These are phyloP conservation scores for Auanema sp. DNA, from an alignment of 2,888 invertebrate species.

Conservation along the genomic window DNA sequence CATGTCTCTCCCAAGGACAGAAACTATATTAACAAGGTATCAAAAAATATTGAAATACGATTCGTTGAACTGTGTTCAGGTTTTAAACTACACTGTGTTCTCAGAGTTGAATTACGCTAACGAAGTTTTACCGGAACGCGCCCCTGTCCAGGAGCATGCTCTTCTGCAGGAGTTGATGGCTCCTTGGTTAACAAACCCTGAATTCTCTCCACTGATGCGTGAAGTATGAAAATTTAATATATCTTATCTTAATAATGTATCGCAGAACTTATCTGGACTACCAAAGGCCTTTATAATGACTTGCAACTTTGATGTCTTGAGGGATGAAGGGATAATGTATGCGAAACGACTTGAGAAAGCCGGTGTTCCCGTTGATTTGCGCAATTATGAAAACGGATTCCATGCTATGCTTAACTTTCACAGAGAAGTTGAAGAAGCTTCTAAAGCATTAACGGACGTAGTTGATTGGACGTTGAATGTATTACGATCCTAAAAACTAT, in stretches of 20 bases:
- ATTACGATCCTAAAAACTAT: neutral
- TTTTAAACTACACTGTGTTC: neutral
- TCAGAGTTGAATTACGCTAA: slow-evolving; percentile 22
- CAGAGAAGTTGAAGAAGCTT: slow-evolving; percentile 41
- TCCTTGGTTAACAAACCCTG: slow-evolving; percentile 53
- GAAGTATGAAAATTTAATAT: slow-evolving; percentile 8
- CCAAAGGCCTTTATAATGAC: slow-evolving; percentile 65
- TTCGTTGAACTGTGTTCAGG: neutral
- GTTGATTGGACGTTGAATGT: slow-evolving; percentile 28
- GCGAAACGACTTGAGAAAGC: slow-evolving; percentile 57
- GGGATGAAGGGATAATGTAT: slow-evolving; percentile 66
- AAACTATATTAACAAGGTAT: slow-evolving; percentile 24
- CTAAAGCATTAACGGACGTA: slow-evolving; percentile 27
- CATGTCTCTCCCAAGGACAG: slow-evolving; percentile 31
- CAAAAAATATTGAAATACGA: neutral
- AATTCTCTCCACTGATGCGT: slow-evolving; percentile 65
- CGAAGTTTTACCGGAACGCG: slow-evolving; percentile 18
- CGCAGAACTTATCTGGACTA: slow-evolving; percentile 45
- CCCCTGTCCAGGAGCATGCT: slow-evolving; percentile 9
- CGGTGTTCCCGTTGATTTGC: slow-evolving; percentile 55
- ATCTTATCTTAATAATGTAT: neutral
- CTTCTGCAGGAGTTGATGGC: slow-evolving; percentile 35
- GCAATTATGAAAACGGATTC: slow-evolving; percentile 48
- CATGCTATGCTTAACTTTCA: slow-evolving; percentile 56
- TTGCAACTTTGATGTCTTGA: slow-evolving; percentile 65